Evolutionary conservation across 2,888 invertebrate species (phyloP), one percentile per base, ranked within the genome.

Genomic region (Coecobrya sp.): DNA sequence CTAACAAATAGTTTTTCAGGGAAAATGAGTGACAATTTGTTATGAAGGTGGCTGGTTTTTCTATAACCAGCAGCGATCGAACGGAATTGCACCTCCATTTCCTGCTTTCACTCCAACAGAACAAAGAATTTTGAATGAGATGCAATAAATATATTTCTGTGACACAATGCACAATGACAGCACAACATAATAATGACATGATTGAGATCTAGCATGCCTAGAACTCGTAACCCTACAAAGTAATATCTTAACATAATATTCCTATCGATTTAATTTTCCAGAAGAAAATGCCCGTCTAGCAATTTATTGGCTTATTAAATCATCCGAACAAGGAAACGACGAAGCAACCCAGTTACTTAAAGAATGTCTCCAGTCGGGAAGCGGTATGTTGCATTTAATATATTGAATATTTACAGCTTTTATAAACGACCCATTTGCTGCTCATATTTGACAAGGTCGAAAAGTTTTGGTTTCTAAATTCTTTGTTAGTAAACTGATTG

Each of bases 301-400:
- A 0, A 97, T 99, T 82, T 97, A 98, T 95, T 99, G 99, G 99
- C 96, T 99, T 79, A 97, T 98, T n/a, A 97, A 98, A 96, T 98
- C 99, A 1, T 98, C 99, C 0, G 98, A 98, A 95, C 98, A 99
- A 96, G 99, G 99, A 0, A 98, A 98, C 95, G 97, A 97, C 68
- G 98, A 98, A 95, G 99, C 99, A 0, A 98, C 98, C 52, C 97
- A 97, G 92, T 96, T 98, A 95, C 96, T 99, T 93, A 96, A 96
- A 95, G 97, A 97, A 96, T 98, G 98, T 95, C 96, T 98, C 13
- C 96, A 97, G 59, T 97, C 97, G 49, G 97, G 97, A 11, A 96
- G 96, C 95, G 95, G 95, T 95, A 93, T 73, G 85, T 52, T 55
- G 30, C 22, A 65, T 22, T 59, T 30, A 25, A 0, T 49, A 55